These are phyloP conservation scores for Thaumetopoea pityocampa DNA, from an alignment of 1,140 invertebrate genomes.

Conservation along the genomic window DNA sequence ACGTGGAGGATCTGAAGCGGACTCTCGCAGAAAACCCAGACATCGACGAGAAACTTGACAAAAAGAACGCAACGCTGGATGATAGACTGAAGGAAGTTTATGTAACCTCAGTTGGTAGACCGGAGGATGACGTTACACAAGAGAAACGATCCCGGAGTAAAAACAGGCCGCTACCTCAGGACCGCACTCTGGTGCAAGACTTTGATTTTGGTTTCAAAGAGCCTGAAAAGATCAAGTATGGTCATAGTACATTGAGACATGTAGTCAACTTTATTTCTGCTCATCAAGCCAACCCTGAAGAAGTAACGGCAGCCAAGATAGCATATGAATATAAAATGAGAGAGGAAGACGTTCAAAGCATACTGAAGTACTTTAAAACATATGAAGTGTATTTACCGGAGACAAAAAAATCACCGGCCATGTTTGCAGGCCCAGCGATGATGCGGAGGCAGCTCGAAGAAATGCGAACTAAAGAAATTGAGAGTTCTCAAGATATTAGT, in stretches of 20 bases:
- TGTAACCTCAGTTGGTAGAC: conserved; percentile 77
- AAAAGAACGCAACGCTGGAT: conserved; percentile 78
- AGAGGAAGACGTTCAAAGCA: conserved; percentile 71
- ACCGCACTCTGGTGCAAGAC: conserved; percentile 32
- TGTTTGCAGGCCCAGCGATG: conserved; percentile 52
- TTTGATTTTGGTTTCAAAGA: conserved; percentile 78
- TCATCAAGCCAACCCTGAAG: conserved; percentile 77
- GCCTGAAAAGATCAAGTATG: conserved; percentile 68
- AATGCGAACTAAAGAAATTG: conserved; percentile 32
- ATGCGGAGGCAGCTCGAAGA: conserved; percentile 38
- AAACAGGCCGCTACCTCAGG: conserved; percentile 40
- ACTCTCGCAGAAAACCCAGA: conserved; percentile 78
- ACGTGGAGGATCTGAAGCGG: conserved; percentile 78
- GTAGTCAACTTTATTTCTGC: conserved; percentile 78
- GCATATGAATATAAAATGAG: conserved; percentile 82
- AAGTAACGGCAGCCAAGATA: conserved; percentile 77
- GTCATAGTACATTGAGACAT: conserved; percentile 74
- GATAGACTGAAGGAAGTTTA: conserved; percentile 81
- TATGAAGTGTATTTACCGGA: conserved; percentile 61
- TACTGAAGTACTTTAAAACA: conserved; percentile 63
- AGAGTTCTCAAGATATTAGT: conserved; percentile 24
- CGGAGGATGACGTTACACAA: conserved; percentile 56
- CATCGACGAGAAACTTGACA: conserved; percentile 75
- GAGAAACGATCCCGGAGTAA: conserved; percentile 28
- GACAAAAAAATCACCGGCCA: conserved; percentile 41